Conservation (phyloP, 2,113 vertebrate genomes). For the Tyto alba region DNA sequence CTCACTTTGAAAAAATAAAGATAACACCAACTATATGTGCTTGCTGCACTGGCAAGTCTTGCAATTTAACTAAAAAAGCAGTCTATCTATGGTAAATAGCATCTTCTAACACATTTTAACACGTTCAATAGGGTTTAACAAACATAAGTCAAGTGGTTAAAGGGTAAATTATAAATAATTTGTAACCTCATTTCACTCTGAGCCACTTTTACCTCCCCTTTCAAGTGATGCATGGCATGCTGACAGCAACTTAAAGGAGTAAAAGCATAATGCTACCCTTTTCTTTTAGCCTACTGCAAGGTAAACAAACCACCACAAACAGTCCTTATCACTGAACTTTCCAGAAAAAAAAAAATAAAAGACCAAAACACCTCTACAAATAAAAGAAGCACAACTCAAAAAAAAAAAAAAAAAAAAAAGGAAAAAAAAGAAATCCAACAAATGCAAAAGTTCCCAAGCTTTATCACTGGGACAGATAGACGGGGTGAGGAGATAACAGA, state of each 20-base stretch:
- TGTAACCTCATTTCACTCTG: not conserved
- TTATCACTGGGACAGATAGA: rapidly evolving
- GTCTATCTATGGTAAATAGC: not conserved
- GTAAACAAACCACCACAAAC: not conserved
- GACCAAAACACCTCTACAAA: not conserved
- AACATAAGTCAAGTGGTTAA: not conserved
- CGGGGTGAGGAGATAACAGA: not conserved
- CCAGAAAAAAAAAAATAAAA: not conserved
- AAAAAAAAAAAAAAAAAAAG: not conserved
- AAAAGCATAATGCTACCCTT: not conserved
- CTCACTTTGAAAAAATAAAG: not conserved
- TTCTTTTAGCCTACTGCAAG: not conserved
- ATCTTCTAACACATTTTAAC: not conserved
- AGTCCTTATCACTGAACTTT: not conserved
- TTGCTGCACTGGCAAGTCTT: not conserved
- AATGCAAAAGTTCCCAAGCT: not conserved
- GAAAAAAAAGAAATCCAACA: not conserved
- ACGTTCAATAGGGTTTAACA: not conserved
- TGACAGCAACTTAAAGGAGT: not conserved
- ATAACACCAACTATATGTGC: not conserved
- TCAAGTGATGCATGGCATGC: not conserved
- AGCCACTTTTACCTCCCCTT: not conserved
- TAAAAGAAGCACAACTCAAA: not conserved
- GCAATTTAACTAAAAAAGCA: not conserved
- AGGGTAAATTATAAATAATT: not conserved